phyloP scores from a whole-genome alignment of 2,797 vertebrate species.

The Crocodylus rhombifer region DNA sequence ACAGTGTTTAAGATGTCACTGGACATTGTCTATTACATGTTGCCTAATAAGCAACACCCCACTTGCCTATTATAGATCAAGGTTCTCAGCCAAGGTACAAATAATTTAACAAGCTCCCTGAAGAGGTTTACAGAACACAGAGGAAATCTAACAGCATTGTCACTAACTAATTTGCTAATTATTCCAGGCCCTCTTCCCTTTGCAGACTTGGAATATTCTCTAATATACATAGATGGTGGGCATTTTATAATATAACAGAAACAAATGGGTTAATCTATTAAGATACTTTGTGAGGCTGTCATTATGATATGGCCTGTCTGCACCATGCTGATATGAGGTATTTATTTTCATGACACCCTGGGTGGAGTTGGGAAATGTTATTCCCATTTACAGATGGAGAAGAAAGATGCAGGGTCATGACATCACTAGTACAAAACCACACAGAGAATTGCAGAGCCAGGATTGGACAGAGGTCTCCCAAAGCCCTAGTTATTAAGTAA shows the following conservation, averaged over 20 bases:
- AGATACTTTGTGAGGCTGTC: not conserved
- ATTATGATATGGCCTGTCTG: not conserved
- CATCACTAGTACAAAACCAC: not conserved
- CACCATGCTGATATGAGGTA: not conserved
- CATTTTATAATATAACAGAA: not conserved
- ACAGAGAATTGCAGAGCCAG: not conserved
- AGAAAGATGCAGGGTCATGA: not conserved
- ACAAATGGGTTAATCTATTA: accelerated
- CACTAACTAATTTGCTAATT: too few relatives aligned
- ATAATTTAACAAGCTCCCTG: not conserved
- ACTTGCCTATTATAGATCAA: not conserved
- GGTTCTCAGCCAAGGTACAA: not conserved
- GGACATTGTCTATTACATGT: too few relatives aligned
- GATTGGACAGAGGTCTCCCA: not conserved
- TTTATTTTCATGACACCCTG: not conserved
- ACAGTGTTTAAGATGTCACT: too few relatives aligned
- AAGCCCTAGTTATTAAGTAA: not conserved
- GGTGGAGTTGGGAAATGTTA: not conserved
- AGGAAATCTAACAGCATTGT: not conserved
- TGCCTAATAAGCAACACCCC: not conserved
- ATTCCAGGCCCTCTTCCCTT: too few relatives aligned
- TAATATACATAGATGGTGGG: accelerated
- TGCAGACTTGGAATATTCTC: not conserved
- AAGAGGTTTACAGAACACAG: not conserved
- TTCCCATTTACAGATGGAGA: not conserved